These are phyloP conservation scores for Drosophila yooni DNA, from an alignment of 2,888 invertebrate species.

Conservation along the genomic window DNA sequence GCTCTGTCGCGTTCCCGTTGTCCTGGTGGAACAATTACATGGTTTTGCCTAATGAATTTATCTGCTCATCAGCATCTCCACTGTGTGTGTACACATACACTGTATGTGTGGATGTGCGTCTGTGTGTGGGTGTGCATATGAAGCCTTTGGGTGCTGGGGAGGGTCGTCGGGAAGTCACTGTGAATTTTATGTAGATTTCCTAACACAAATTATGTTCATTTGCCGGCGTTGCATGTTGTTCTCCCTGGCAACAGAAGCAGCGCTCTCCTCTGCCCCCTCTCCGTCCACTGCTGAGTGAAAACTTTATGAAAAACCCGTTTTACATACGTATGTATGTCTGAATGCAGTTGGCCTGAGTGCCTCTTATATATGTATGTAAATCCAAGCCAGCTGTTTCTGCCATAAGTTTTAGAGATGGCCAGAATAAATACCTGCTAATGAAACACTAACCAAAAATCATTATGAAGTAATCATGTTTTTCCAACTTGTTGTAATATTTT, in stretches of 20 bases:
- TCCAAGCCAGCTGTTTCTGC: constrained; percentile 37
- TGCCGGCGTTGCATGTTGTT: constrained; percentile 69
- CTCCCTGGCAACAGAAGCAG: constrained; percentile 32
- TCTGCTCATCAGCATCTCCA: constrained; percentile 83
- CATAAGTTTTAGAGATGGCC: constrained; percentile 40
- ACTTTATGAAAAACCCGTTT: constrained; percentile 74
- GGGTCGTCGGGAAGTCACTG: constrained; percentile 51
- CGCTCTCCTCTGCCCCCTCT: background rate
- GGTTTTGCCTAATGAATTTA: constrained; percentile 85
- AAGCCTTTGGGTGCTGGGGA: constrained; percentile 20
- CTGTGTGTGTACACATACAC: constrained; percentile 32
- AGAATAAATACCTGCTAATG: background rate
- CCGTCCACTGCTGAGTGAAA: constrained; percentile 35
- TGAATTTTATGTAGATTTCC: constrained; percentile 84
- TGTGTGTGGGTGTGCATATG: constrained; percentile 11
- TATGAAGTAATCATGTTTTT: background rate
- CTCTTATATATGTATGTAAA: constrained; percentile 7
- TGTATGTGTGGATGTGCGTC: constrained; percentile 23
- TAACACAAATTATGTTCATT: constrained; percentile 83
- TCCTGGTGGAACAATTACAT: constrained; percentile 84
- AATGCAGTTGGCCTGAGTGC: constrained; percentile 8
- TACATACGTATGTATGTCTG: constrained; percentile 6
- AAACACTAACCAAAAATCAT: background rate
- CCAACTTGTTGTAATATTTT: background rate
- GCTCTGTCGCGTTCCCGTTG: constrained; percentile 61